Conservation (phyloP, 30 jellyfish, hydroid and myxozoan species). For the Aurelia aurita region DNA sequence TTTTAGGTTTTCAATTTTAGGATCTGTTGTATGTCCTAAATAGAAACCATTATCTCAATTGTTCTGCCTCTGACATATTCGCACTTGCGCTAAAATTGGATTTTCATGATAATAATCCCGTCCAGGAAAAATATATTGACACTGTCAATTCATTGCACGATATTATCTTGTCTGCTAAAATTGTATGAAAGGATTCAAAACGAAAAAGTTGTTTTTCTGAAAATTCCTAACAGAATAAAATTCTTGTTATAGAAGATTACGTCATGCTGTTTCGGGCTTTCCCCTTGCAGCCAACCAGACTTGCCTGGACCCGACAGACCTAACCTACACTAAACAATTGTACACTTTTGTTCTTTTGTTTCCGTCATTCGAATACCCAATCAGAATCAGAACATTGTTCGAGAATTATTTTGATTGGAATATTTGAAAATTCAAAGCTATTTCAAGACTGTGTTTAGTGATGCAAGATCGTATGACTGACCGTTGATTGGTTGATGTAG, state of each 20-base stretch:
- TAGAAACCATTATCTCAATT: too few relatives aligned
- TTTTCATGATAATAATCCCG: too few relatives aligned
- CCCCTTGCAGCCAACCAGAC: constrained; percentile 1
- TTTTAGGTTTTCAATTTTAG: too few relatives aligned
- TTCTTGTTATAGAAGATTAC: neutral
- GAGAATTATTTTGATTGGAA: neutral
- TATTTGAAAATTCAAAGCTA: neutral
- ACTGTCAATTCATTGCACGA: too few relatives aligned
- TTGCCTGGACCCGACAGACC: constrained; percentile 28
- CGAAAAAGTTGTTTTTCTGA: too few relatives aligned
- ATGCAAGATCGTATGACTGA: neutral
- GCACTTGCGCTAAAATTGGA: too few relatives aligned
- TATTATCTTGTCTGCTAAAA: too few relatives aligned
- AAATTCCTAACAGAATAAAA: too few relatives aligned
- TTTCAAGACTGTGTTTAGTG: neutral
- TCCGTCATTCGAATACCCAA: neutral
- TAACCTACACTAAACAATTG: neutral
- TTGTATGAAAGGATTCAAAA: too few relatives aligned
- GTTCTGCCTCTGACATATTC: too few relatives aligned
- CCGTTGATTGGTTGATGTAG: neutral
- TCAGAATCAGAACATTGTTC: neutral
- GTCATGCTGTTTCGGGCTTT: constrained; percentile 34
- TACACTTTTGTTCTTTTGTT: neutral
- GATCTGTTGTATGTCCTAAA: too few relatives aligned
- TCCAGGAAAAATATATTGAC: too few relatives aligned